Percentiles rank a stretch among this genome's conserved stretches.
phyloP scores from a whole-genome alignment of 2,888 invertebrate species.

The Vesta saturnalis region DNA sequence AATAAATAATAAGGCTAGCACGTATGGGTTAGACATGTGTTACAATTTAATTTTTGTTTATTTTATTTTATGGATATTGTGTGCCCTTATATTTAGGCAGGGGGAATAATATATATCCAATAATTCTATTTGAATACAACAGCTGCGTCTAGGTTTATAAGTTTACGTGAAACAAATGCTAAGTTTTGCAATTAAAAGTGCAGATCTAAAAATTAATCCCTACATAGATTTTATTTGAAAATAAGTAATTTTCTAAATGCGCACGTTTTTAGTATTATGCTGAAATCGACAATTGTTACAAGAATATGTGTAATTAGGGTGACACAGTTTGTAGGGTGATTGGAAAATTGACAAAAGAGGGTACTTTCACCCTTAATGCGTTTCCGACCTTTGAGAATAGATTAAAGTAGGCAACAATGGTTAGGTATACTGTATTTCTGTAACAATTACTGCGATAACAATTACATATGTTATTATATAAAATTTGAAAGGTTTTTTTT shows the following conservation, averaged over 20 bases:
- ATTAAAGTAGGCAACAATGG: constrained; percentile 46
- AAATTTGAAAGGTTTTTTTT: neutral
- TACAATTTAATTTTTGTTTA: constrained; percentile 33
- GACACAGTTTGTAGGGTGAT: constrained; percentile 43
- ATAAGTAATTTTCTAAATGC: neutral
- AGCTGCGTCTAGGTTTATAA: constrained; percentile 42
- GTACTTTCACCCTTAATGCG: constrained; percentile 45
- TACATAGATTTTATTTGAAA: neutral
- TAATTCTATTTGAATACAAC: constrained; percentile 38
- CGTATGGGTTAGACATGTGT: constrained; percentile 29
- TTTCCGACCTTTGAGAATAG: constrained; percentile 44
- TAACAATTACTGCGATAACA: neutral
- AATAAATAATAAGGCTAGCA: too few relatives aligned
- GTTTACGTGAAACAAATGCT: constrained; percentile 37
- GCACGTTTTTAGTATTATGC: neutral
- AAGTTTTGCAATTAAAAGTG: constrained; percentile 4
- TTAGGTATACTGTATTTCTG: too few relatives aligned
- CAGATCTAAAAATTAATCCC: neutral
- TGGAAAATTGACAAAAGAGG: constrained; percentile 48
- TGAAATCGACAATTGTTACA: neutral
- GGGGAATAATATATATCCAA: constrained; percentile 35
- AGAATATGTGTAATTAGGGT: constrained; percentile 27
- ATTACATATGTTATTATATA: neutral
- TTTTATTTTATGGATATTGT: constrained; percentile 34
- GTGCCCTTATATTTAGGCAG: constrained; percentile 35